Evolutionary conservation across 2,797 vertebrate genomes (phyloP).

Genomic region (Clamator glandarius): DNA sequence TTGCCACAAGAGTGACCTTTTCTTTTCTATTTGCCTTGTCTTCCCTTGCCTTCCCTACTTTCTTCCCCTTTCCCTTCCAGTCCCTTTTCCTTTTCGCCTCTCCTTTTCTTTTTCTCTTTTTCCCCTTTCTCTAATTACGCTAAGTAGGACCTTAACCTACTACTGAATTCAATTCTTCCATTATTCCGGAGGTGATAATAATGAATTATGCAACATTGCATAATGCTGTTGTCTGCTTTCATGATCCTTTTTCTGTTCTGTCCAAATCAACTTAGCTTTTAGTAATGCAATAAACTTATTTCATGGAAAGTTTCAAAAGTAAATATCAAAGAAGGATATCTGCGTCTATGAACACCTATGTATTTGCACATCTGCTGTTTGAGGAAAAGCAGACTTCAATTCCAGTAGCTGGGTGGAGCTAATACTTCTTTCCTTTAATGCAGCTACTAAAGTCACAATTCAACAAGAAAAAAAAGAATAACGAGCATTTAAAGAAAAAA

Average conservation of each 20-base stretch:
- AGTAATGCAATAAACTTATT: neutral
- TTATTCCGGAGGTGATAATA: neutral
- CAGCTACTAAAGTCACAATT: conserved; percentile 36
- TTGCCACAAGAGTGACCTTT: neutral
- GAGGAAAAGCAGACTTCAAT: neutral
- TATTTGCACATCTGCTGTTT: neutral
- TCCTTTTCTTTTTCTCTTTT: too few relatives aligned
- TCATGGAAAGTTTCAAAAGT: neutral
- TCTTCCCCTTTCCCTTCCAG: neutral
- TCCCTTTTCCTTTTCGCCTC: neutral
- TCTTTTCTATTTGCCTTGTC: too few relatives aligned
- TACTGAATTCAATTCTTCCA: neutral
- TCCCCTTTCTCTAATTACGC: neutral
- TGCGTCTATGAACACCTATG: neutral
- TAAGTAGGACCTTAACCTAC: neutral
- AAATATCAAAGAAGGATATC: neutral
- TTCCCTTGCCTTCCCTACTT: too few relatives aligned
- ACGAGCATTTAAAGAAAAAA: neutral
- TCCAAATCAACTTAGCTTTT: neutral
- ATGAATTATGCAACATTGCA: neutral
- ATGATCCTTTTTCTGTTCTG: neutral
- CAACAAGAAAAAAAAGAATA: conserved; percentile 6
- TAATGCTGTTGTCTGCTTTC: neutral
- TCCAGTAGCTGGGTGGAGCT: neutral
- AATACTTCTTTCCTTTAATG: conserved; percentile 3